These are phyloP conservation scores for Darevskia mixta DNA, from an alignment of 2,797 vertebrate genomes.

Conservation along the genomic window DNA sequence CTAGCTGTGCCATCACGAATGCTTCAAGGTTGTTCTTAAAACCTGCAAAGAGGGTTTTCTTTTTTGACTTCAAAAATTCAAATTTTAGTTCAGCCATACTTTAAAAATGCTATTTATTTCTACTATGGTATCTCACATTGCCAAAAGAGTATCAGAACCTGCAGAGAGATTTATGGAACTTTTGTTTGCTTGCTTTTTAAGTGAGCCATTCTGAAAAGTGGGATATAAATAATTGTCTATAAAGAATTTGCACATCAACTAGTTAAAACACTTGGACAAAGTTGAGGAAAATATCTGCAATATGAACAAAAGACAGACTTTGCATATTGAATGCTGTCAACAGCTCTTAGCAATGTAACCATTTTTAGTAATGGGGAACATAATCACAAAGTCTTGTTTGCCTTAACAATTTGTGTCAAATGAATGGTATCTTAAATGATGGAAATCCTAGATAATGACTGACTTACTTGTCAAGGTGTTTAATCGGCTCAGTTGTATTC, in stretches of 20 bases:
- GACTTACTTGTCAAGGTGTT: constrained; percentile 74
- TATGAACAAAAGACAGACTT: background rate
- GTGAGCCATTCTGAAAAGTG: background rate
- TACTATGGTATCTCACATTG: background rate
- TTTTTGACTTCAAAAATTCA: background rate
- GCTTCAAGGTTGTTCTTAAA: background rate
- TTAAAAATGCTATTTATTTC: background rate
- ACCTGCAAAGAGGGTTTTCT: background rate
- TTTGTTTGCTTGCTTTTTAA: background rate
- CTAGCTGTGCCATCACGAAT: background rate
- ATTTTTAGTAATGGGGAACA: background rate
- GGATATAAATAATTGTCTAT: background rate
- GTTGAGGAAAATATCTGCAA: background rate
- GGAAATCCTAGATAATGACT: constrained; percentile 37
- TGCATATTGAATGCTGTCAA: background rate
- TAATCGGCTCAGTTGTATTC: constrained; percentile 65
- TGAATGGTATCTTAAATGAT: background rate
- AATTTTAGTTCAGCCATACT: background rate
- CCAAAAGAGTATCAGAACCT: background rate
- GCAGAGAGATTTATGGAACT: background rate
- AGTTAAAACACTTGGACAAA: background rate
- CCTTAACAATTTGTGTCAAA: background rate
- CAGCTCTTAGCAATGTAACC: background rate
- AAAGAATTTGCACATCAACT: background rate
- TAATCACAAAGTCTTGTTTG: background rate